These are phyloP conservation scores for Montipora capricornis DNA, from an alignment of 64 coral and sea anemone genomes.

Conservation along the genomic window DNA sequence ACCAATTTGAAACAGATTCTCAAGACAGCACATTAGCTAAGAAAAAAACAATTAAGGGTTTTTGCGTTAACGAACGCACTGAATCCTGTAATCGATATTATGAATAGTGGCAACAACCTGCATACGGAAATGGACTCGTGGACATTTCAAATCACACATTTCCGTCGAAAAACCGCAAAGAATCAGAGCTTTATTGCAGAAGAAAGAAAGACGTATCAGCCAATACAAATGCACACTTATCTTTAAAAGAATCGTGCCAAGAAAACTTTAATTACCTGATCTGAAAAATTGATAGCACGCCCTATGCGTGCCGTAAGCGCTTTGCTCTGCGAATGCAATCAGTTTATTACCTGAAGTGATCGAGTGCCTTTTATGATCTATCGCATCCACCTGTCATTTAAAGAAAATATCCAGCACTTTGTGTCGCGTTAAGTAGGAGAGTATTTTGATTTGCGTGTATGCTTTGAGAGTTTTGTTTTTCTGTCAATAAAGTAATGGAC, in stretches of 20 bases:
- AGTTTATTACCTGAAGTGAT: slow-evolving; percentile 23
- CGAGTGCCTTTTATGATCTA: background rate
- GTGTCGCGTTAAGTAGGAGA: slow-evolving; percentile 24
- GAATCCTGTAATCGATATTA: slow-evolving; percentile 44
- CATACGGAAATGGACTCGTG: slow-evolving; percentile 17
- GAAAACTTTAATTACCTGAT: background rate
- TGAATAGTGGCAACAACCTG: background rate
- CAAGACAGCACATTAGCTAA: background rate
- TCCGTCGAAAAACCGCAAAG: slow-evolving; percentile 25
- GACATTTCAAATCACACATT: slow-evolving; percentile 45
- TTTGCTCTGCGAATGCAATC: slow-evolving; percentile 11
- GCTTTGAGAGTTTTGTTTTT: slow-evolving; percentile 32
- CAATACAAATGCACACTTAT: slow-evolving; percentile 10
- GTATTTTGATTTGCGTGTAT: slow-evolving; percentile 33
- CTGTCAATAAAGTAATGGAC: slow-evolving; percentile 40
- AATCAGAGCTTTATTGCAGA: slow-evolving; percentile 42
- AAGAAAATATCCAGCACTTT: slow-evolving; percentile 35
- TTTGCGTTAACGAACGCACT: slow-evolving; percentile 12
- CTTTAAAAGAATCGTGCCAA: background rate
- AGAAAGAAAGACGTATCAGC: background rate
- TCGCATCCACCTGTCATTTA: slow-evolving; percentile 14
- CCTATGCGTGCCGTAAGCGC: background rate
- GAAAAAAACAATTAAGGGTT: background rate
- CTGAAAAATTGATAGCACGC: background rate
- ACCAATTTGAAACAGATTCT: background rate